phyloP scores from a whole-genome alignment of 2,113 vertebrate genomes.

The Acrocephalus kingi region DNA sequence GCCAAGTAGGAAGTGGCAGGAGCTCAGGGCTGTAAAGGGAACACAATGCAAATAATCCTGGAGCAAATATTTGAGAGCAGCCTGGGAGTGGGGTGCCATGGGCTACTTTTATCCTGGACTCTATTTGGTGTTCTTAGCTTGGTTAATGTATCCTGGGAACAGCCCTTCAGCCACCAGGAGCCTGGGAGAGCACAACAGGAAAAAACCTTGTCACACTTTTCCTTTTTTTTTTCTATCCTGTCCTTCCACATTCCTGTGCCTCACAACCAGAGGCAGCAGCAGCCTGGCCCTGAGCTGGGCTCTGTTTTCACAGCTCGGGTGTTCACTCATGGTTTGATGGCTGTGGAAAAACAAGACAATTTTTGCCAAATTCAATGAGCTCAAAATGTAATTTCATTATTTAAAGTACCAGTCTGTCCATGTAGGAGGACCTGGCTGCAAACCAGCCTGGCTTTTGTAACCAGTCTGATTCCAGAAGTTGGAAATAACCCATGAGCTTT shows the following conservation, averaged over 20 bases:
- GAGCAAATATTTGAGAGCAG: conserved; percentile 19
- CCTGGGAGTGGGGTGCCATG: not conserved
- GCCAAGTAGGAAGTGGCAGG: not conserved
- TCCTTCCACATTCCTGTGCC: not conserved
- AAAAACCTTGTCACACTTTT: not conserved
- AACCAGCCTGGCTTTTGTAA: not conserved
- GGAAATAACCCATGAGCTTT: not conserved
- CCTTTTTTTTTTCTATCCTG: not conserved
- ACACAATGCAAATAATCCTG: not conserved
- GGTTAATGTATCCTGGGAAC: not conserved
- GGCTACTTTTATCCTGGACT: not conserved
- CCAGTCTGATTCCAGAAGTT: not conserved
- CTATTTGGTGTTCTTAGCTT: not conserved
- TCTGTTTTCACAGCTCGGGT: not conserved
- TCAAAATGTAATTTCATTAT: not conserved
- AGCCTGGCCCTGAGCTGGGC: not conserved
- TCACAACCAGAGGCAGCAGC: not conserved
- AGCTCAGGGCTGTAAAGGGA: not conserved
- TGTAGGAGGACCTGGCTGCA: not conserved
- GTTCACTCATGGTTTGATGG: not conserved
- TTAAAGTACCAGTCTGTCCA: not conserved
- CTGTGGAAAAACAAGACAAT: not conserved
- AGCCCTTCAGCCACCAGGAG: not conserved
- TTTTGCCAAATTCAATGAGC: not conserved
- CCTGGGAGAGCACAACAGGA: not conserved